A percentile compares a stretch with the other conserved stretches of the same genome.
phyloP scores from a whole-genome alignment of 2,797 vertebrate genomes.

The Triplophysa yarkandensis region DNA sequence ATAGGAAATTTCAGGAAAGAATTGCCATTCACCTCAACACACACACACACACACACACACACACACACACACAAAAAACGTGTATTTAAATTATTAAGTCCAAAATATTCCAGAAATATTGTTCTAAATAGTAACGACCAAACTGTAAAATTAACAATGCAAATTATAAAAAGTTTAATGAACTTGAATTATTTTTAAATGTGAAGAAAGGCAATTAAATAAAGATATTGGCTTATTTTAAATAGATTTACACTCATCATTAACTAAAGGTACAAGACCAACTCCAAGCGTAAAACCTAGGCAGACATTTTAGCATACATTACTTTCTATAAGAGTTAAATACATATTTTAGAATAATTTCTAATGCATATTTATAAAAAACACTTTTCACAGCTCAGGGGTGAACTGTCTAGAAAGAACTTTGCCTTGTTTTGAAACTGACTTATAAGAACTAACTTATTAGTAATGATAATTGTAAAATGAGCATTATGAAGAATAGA shows the following conservation, averaged over 20 bases:
- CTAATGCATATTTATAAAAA: neutral
- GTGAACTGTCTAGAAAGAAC: slow-evolving; percentile 11
- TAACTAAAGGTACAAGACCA: neutral
- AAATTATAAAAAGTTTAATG: neutral
- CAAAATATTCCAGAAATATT: too few species aligned
- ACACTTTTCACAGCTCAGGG: too few species aligned
- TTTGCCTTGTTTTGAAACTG: neutral
- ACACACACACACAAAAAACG: too few species aligned
- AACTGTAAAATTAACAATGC: neutral
- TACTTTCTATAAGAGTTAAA: neutral
- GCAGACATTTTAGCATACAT: neutral
- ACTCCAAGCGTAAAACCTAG: neutral
- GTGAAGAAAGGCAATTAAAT: too few species aligned
- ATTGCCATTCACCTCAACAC: too few species aligned
- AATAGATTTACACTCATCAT: neutral
- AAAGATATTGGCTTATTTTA: neutral
- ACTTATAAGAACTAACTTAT: neutral
- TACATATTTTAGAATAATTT: neutral
- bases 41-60: too few species aligned
- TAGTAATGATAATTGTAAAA: neutral
- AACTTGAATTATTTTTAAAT: too few species aligned
- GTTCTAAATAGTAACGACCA: neutral
- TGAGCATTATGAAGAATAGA: neutral
- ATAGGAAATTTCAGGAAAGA: too few species aligned
- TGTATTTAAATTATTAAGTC: too few species aligned